These are phyloP conservation scores for Epinephelus moara DNA, from an alignment of 2,113 vertebrate genomes.

Conservation along the genomic window DNA sequence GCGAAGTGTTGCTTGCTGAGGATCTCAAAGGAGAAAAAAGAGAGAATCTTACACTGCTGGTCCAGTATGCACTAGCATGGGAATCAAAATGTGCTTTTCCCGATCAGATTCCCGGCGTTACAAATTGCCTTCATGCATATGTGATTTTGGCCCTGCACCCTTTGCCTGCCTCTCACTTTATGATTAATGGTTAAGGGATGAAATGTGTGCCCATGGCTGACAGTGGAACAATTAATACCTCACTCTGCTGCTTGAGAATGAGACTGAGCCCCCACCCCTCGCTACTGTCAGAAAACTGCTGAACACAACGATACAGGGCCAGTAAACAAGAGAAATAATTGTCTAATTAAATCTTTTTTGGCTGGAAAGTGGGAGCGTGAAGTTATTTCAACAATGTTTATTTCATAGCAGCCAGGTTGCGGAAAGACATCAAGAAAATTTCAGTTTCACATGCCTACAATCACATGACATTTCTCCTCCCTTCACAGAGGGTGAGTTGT, in stretches of 20 bases:
- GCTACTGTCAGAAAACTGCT: constrained; percentile 45
- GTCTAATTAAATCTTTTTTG: constrained; percentile 61
- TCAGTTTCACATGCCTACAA: constrained; percentile 55
- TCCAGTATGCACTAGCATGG: background rate
- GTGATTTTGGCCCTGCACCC: constrained; percentile 39
- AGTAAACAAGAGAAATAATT: constrained; percentile 57
- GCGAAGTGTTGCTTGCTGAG: constrained; percentile 13
- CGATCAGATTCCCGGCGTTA: constrained; percentile 43
- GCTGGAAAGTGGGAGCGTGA: constrained; percentile 3
- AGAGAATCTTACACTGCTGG: background rate
- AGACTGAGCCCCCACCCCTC: constrained; percentile 5
- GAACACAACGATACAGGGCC: background rate
- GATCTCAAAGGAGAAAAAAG: background rate
- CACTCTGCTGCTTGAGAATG: constrained; percentile 37
- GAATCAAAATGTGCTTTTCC: constrained; percentile 12
- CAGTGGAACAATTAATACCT: constrained; percentile 63
- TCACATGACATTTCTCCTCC: constrained; percentile 36
- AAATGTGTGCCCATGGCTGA: constrained; percentile 48
- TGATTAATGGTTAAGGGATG: constrained; percentile 63
- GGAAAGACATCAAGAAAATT: constrained; percentile 51
- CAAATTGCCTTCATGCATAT: constrained; percentile 54
- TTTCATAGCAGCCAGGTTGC: constrained; percentile 57
- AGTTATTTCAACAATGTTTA: constrained; percentile 43
- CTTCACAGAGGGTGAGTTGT: constrained; percentile 32
- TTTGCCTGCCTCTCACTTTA: constrained; percentile 35